Conservation (phyloP, 2,888 invertebrate species). For the Trilocha varians region DNA sequence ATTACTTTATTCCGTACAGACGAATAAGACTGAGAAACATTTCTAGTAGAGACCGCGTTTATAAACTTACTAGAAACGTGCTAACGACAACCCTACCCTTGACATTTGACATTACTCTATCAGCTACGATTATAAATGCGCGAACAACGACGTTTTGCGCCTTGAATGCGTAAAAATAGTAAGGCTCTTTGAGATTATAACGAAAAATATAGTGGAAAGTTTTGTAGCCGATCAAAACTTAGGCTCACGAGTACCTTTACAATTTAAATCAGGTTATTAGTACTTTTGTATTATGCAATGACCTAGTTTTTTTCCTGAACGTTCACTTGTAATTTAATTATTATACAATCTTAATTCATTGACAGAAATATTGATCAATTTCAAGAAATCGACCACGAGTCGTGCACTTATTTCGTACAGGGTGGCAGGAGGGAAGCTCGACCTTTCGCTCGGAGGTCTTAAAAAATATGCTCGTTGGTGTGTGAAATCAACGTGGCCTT, state of each 20-base stretch:
- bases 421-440: background rate
- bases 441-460: background rate
- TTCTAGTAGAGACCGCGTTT: background rate
- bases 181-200: background rate
- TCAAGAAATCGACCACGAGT: background rate
- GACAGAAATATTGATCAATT: background rate
- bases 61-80: conserved; percentile 5
- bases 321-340: background rate
- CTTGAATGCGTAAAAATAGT: background rate
- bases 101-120: conserved; percentile 38
- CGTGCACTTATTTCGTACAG: background rate
- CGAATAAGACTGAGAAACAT: background rate
- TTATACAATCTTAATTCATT: background rate
- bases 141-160: conserved; percentile 1
- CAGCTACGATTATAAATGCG: conserved; percentile 18
- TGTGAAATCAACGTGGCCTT: conserved; percentile 7
- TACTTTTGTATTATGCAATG: background rate
- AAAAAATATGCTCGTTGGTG: conserved; percentile 1
- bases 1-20: no score
- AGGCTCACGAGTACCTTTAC: background rate
- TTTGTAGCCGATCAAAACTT: background rate
- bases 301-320: background rate
- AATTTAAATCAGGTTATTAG: background rate
- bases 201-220: background rate
- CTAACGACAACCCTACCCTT: conserved; percentile 30